Base-by-base conservation (phyloP, 2,113 vertebrate genomes). In the Dasypus novemcinctus region DNA sequence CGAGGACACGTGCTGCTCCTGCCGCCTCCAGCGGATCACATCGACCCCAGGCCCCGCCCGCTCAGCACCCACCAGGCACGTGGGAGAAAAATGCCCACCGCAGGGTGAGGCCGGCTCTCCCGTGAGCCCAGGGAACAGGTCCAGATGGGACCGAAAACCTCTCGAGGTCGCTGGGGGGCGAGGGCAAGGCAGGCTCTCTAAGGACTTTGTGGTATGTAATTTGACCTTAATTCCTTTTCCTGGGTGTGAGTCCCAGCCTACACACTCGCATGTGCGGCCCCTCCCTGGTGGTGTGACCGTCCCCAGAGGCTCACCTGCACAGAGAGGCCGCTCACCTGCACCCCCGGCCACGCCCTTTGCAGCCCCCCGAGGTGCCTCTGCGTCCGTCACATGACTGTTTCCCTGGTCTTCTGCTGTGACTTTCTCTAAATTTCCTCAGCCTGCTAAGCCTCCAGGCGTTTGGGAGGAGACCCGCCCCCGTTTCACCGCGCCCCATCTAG, bases 181-280 rank as follows among this genome's bases (percentile, higher is more conserved):
- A n/a, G 57, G 21, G 31, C 11, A 25, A 33, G 64, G 29, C 10
- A 18, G 75, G 78, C 13, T 59, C 5, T 4, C 76, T 5, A 1
- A 4, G 59, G 46, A 46, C 78, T 29, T 0, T 49, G 0, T 20
- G 27, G 20, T 14, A 2, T 11, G 10, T 81, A 14, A n/a, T 52
- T 18, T 9, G 25, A 31, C 5, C 33, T 17, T 0, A 25, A 54
- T 52, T 21, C 8, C 43, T 81, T 41, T 38, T 38, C 52, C 54
- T 0, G 57, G 92, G 13, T 7, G 29, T n/a, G 2, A 0, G 17
- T 8, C 54, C 76, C 14, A 29, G 2, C 66, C 43, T 0, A 21
- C 2, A 5, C 20, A 20, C 5, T 21, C 17, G 31, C 2, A 2
- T 0, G 1, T 18, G 54, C 21, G 64, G 41, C 64, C 0, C 8